Evolutionary conservation across 2,113 vertebrate species (phyloP).

Genomic region (Sardina pilchardus): DNA sequence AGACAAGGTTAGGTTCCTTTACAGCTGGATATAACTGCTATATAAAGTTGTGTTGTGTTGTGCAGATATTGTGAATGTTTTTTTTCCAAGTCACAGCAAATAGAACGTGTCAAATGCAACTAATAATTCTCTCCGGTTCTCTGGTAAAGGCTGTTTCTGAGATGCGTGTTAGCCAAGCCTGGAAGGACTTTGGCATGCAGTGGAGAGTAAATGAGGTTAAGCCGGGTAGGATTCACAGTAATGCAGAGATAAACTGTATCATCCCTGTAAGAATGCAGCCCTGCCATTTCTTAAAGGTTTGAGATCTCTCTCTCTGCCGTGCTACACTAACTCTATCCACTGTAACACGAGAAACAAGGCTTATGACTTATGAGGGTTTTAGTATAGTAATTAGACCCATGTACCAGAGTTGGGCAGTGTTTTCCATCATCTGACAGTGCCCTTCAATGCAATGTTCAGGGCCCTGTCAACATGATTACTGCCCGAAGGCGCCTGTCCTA

Average conservation of each 20-base stretch:
- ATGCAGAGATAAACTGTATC: not conserved
- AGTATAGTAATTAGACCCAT: not conserved
- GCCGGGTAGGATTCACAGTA: not conserved
- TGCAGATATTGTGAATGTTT: not conserved
- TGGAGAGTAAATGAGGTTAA: not conserved
- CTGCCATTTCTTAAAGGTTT: not conserved
- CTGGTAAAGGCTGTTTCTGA: not conserved
- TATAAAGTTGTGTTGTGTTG: no score
- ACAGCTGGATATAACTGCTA: not conserved
- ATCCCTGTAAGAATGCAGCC: constrained; percentile 1
- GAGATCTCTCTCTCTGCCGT: not conserved
- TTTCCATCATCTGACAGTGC: not conserved
- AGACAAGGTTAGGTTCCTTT: not conserved
- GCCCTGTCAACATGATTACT: not conserved
- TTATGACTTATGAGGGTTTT: not conserved
- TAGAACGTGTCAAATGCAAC: not conserved
- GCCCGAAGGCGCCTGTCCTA: not conserved
- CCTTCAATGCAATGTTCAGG: not conserved
- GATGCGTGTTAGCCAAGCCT: not conserved
- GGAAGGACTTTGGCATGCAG: not conserved
- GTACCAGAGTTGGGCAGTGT: not conserved
- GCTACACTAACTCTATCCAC: not conserved
- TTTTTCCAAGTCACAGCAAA: not conserved
- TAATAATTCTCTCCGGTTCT: not conserved
- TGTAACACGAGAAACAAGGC: not conserved